Evolutionary conservation across 2,113 vertebrate genomes (phyloP).

Genomic region (Taurulus bubalis): DNA sequence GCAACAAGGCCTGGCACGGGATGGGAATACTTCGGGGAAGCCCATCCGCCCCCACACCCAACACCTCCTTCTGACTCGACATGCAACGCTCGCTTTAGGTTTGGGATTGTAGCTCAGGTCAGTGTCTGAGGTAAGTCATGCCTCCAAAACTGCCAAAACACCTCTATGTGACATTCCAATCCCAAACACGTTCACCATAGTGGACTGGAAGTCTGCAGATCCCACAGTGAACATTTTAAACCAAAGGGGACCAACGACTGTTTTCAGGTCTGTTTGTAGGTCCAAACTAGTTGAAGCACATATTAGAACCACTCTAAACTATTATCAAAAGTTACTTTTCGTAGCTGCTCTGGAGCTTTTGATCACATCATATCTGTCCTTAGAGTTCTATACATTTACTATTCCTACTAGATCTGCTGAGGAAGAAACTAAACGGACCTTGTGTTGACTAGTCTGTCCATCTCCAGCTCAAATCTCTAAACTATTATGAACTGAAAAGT

Average conservation of each 20-base stretch:
- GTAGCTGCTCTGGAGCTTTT: not conserved
- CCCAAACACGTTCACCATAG: not conserved
- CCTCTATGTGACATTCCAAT: slow-evolving; percentile 61
- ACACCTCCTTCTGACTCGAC: slow-evolving; percentile 1
- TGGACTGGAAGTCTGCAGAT: slow-evolving; percentile 13
- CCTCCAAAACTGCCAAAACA: slow-evolving; percentile 46
- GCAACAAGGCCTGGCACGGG: slow-evolving; percentile 24
- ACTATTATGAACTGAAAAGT: not conserved
- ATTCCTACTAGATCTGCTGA: not conserved
- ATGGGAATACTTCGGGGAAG: slow-evolving; percentile 73
- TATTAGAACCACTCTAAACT: not conserved
- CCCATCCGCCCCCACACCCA: slow-evolving; percentile 26
- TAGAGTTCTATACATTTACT: not conserved
- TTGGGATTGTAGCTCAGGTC: slow-evolving; percentile 28
- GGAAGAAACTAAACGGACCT: not conserved
- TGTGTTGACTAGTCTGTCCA: not conserved
- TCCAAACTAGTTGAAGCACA: not conserved
- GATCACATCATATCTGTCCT: not conserved
- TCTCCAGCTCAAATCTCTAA: not conserved
- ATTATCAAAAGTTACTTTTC: not conserved
- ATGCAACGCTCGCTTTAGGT: slow-evolving; percentile 20
- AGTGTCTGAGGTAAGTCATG: slow-evolving; percentile 58
- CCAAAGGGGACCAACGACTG: not conserved
- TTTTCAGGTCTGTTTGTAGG: not conserved
- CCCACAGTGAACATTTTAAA: slow-evolving; percentile 1